Conservation (phyloP, 2,888 invertebrate species). For the Dicranocentrus wangi region DNA sequence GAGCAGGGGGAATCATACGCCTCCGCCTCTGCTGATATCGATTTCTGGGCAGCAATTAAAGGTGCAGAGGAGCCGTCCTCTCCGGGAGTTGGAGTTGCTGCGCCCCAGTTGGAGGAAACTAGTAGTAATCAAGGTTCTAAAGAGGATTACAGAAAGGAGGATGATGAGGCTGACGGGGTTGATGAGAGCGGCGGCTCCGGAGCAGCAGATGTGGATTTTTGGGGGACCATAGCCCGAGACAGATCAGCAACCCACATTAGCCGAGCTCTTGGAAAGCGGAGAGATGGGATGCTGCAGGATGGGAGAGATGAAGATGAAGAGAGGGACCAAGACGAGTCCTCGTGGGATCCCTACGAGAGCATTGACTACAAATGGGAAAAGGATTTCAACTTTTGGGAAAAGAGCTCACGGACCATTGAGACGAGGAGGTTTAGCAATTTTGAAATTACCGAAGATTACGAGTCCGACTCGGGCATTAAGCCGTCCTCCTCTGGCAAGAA, state of each 20-base stretch:
- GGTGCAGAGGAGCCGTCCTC: no score
- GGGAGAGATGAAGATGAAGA: slow-evolving; percentile 36
- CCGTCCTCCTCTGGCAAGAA: slow-evolving; percentile 39
- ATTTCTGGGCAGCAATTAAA: slow-evolving; percentile 72
- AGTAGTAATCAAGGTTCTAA: slow-evolving; percentile 50
- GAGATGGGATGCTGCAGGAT: no score
- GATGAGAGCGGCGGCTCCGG: background rate
- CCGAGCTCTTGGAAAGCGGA: slow-evolving; percentile 11
- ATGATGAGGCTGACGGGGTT: slow-evolving; percentile 1
- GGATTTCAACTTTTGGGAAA: slow-evolving; percentile 71
- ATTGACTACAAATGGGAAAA: slow-evolving; percentile 66
- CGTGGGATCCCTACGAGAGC: slow-evolving; percentile 62
- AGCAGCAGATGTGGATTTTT: slow-evolving; percentile 55
- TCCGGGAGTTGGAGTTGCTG: background rate
- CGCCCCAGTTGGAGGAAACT: slow-evolving; percentile 2
- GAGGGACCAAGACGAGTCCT: slow-evolving; percentile 1
- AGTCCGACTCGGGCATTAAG: slow-evolving; percentile 68
- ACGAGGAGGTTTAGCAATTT: slow-evolving; percentile 65
- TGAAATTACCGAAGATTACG: slow-evolving; percentile 70
- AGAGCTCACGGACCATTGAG: slow-evolving; percentile 64
- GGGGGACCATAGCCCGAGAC: slow-evolving; percentile 60
- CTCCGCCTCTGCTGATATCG: slow-evolving; percentile 67
- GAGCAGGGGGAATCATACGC: no score
- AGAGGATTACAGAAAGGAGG: slow-evolving; percentile 41
- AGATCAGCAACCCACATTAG: slow-evolving; percentile 54